phyloP scores from a whole-genome alignment of 2,113 vertebrate genomes.

The Cavia porcellus region DNA sequence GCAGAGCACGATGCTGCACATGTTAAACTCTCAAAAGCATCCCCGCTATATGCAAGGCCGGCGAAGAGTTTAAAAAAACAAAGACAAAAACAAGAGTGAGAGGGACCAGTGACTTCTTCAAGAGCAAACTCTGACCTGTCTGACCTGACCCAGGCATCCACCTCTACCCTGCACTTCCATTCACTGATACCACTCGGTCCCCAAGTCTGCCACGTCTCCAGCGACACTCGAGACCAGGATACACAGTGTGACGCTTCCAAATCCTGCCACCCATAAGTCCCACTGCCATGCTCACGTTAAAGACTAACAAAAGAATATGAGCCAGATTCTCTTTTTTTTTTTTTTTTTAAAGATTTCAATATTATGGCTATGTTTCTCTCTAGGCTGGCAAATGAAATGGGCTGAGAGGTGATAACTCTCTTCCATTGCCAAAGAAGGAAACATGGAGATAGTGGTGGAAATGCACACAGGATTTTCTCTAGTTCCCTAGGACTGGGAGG shows the following conservation, averaged over 20 bases:
- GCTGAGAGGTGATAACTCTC: not conserved
- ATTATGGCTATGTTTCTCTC: conserved; percentile 52
- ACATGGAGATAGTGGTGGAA: conserved; percentile 12
- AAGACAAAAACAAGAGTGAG: not conserved
- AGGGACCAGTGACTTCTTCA: not conserved
- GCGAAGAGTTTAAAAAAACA: not conserved
- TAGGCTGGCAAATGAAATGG: conserved; percentile 25
- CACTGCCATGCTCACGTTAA: not conserved
- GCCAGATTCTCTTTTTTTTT: conserved; percentile 9
- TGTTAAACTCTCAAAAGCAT: not conserved
- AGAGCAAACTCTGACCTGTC: not conserved
- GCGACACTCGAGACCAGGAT: not conserved
- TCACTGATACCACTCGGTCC: too few species aligned
- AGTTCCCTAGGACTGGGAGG: conserved; percentile 14
- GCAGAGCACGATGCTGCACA: not conserved
- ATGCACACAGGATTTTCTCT: not conserved
- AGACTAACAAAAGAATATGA: not conserved
- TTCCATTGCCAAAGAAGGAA: not conserved
- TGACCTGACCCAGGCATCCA: not conserved
- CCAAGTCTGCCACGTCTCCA: not conserved
- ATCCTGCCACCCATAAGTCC: not conserved
- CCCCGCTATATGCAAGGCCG: not conserved
- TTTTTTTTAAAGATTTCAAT: not conserved
- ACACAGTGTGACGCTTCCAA: not conserved
- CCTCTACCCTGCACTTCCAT: not conserved